phyloP scores from a whole-genome alignment of 2,113 vertebrate genomes.

The Halichoeres trimaculatus region DNA sequence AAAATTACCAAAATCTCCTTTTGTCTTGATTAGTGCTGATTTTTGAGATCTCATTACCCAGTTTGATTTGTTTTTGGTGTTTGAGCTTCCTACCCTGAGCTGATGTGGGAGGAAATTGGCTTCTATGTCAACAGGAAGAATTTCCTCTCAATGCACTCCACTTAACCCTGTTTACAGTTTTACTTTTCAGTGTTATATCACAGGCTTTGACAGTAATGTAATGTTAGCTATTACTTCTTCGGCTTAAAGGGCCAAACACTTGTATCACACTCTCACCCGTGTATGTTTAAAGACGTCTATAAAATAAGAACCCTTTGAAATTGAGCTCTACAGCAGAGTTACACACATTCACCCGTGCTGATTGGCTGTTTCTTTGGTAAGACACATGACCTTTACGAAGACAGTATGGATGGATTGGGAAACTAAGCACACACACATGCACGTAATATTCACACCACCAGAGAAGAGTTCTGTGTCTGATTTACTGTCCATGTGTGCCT shows the following conservation, averaged over 20 bases:
- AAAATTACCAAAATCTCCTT: no score
- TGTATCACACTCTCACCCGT: neutral
- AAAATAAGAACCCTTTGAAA: slow-evolving; percentile 52
- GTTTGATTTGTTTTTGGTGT: no score
- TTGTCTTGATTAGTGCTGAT: no score
- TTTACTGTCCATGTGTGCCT: slow-evolving; percentile 54
- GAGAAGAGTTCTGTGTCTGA: slow-evolving; percentile 43
- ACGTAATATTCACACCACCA: slow-evolving; percentile 31
- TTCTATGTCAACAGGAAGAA: no score
- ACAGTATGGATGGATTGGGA: slow-evolving; percentile 45
- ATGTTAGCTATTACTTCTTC: slow-evolving; percentile 15
- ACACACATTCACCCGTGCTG: slow-evolving; percentile 24
- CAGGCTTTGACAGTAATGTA: slow-evolving; percentile 33
- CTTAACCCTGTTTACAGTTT: slow-evolving; percentile 9
- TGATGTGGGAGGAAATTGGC: no score
- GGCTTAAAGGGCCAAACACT: slow-evolving; percentile 10
- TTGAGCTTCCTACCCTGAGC: no score
- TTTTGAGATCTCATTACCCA: no score
- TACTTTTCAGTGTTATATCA: slow-evolving; percentile 7
- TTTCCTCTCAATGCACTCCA: slow-evolving; percentile 8
- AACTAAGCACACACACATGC: slow-evolving; percentile 26
- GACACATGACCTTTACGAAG: slow-evolving; percentile 27
- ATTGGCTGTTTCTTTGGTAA: slow-evolving; percentile 21
- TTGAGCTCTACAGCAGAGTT: slow-evolving; percentile 31
- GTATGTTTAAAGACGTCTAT: slow-evolving; percentile 34